These are phyloP conservation scores for Tychaedon coryphoeus DNA, from an alignment of 2,113 vertebrate species.

Conservation along the genomic window DNA sequence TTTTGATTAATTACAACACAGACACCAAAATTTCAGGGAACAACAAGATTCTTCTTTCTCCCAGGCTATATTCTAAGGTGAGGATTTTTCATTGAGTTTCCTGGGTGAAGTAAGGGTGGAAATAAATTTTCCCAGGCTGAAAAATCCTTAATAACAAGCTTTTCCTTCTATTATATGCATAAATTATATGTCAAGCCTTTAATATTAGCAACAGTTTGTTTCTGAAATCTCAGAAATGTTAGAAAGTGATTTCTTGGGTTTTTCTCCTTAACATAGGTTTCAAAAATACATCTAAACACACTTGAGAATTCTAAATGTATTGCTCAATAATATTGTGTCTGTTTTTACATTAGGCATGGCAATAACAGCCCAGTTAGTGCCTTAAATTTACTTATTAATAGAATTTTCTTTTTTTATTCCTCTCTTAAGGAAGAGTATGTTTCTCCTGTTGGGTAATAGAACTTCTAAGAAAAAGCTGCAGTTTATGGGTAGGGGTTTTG, in stretches of 20 bases:
- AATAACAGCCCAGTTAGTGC: not conserved
- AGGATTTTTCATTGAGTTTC: not conserved
- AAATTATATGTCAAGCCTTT: not conserved
- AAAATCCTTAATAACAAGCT: not conserved
- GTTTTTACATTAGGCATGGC: not conserved
- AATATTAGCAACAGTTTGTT: not conserved
- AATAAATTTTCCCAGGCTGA: not conserved
- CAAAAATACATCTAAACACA: not conserved
- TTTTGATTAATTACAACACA: not conserved
- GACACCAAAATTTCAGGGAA: not conserved
- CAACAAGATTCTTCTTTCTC: not conserved
- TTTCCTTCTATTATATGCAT: not conserved
- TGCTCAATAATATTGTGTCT: not conserved
- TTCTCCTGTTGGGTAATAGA: rapidly evolving
- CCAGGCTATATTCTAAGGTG: not conserved
- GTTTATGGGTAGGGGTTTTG: not conserved
- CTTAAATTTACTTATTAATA: not conserved
- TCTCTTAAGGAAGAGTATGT: not conserved
- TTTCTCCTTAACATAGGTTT: not conserved
- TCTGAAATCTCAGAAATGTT: not conserved
- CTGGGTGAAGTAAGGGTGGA: not conserved
- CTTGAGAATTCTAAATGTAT: not conserved
- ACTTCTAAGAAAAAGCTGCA: not conserved
- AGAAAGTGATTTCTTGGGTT: not conserved
- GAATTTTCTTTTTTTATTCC: not conserved